Evolutionary conservation across 2,113 vertebrate species (phyloP).

Genomic region (Murina feae): DNA sequence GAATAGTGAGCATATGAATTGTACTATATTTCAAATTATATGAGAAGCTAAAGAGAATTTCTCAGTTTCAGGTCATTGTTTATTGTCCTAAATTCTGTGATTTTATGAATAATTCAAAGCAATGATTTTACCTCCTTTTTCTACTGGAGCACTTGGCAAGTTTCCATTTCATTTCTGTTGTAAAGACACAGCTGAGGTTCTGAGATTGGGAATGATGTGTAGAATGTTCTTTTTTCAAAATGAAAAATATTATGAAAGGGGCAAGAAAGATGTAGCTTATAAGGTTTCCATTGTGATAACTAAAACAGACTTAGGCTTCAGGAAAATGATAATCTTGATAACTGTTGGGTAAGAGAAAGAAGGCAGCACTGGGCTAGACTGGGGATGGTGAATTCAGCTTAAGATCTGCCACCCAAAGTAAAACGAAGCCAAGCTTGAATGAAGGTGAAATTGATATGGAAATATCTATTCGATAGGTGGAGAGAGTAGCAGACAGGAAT

Average conservation of each 20-base stretch:
- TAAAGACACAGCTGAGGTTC: conserved; percentile 25
- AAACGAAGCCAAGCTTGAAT: conserved; percentile 1
- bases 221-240: conserved; percentile 22
- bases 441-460: not conserved
- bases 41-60: conserved; percentile 24
- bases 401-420: not conserved
- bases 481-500: not conserved
- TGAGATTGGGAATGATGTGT: conserved; percentile 18
- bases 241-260: conserved; percentile 1
- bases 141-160: not conserved
- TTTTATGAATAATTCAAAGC: conserved; percentile 61
- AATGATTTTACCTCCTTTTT: conserved; percentile 40
- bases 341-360: not conserved
- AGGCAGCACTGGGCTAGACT: not conserved
- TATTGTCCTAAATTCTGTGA: conserved; percentile 17
- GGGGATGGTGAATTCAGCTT: not conserved
- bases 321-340: not conserved
- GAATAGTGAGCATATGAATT: not conserved
- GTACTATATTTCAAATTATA: conserved; percentile 29
- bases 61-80: conserved; percentile 25
- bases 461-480: not conserved
- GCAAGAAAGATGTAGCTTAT: not conserved
- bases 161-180: conserved; percentile 48
- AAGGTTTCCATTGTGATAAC: not conserved
- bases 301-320: not conserved